phyloP scores from a whole-genome alignment of 1,140 invertebrate genomes.

The Hirudo medicinalis region DNA sequence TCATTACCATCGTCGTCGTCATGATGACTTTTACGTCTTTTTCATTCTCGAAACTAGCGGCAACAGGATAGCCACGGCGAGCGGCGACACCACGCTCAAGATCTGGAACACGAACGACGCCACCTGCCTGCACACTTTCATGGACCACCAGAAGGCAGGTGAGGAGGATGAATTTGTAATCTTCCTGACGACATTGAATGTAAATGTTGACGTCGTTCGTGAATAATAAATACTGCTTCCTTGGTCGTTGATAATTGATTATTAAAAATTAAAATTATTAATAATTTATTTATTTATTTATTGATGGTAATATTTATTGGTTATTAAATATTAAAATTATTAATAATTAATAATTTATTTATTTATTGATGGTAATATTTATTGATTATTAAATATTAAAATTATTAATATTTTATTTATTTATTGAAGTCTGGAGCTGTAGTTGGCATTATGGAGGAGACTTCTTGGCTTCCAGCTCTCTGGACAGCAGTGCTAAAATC shows the following conservation, averaged over 20 bases:
- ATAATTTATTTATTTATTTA: no score
- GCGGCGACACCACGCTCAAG: conserved; percentile 40
- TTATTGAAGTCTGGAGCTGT: conserved; percentile 37
- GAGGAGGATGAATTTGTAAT: background rate
- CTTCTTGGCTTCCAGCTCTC: conserved; percentile 40
- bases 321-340: no score
- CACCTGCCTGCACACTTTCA: conserved; percentile 40
- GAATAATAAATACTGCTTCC: conserved; percentile 6
- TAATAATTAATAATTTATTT: background rate
- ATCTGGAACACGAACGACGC: conserved; percentile 40
- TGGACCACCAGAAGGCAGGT: conserved; percentile 39
- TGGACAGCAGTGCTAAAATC: conserved; percentile 40
- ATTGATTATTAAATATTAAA: no score
- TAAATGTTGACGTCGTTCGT: background rate
- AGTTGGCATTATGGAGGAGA: conserved; percentile 41
- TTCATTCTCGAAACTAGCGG: conserved; percentile 29
- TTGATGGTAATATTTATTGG: no score
- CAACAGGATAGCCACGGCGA: conserved; percentile 34
- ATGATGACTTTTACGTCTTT: background rate
- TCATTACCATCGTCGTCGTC: background rate
- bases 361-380: no score
- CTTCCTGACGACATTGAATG: background rate
- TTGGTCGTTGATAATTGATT: background rate
- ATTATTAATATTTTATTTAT: background rate
- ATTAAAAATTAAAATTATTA: no score